Conservation (phyloP, 1,140 invertebrate species). For the Drosophila virilis region DNA sequence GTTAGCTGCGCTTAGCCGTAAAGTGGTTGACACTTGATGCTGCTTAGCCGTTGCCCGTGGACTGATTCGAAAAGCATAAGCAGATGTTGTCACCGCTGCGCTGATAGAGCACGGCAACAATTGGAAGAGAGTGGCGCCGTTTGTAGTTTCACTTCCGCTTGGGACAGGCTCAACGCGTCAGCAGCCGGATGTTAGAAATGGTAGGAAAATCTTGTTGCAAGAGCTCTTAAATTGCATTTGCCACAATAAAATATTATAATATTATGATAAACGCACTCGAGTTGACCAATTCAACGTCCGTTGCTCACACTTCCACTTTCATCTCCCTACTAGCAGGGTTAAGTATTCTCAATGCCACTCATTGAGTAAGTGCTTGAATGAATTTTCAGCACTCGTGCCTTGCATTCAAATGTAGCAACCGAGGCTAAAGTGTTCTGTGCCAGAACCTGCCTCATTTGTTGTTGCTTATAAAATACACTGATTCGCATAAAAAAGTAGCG, state of each 20-base stretch:
- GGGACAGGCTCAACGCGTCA: neutral
- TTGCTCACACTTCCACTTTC: neutral
- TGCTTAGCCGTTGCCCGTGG: constrained; percentile 2
- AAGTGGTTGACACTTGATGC: constrained; percentile 9
- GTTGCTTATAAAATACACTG: constrained; percentile 53
- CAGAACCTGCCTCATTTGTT: constrained; percentile 60
- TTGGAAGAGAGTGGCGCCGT: neutral
- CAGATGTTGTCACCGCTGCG: constrained; percentile 8
- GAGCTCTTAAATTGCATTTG: constrained; percentile 35
- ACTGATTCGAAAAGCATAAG: neutral
- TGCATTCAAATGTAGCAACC: constrained; percentile 54
- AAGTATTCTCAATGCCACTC: constrained; percentile 37
- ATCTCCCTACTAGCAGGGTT: neutral
- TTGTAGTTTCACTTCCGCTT: constrained; percentile 7
- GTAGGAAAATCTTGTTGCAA: constrained; percentile 19
- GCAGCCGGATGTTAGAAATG: constrained; percentile 9
- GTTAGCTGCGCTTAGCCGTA: constrained; percentile 6
- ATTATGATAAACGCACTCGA: constrained; percentile 23
- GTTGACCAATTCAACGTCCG: constrained; percentile 4
- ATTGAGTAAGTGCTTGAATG: constrained; percentile 57
- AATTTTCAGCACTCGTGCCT: constrained; percentile 60
- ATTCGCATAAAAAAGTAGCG: constrained; percentile 66
- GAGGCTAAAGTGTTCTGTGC: neutral
- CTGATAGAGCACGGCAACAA: constrained; percentile 15
- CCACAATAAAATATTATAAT: constrained; percentile 33